A percentile compares a stretch with the other conserved stretches of the same genome.
These are phyloP conservation scores for Crotalus helleri DNA, from an alignment of 2,113 vertebrate genomes.

Conservation along the genomic window DNA sequence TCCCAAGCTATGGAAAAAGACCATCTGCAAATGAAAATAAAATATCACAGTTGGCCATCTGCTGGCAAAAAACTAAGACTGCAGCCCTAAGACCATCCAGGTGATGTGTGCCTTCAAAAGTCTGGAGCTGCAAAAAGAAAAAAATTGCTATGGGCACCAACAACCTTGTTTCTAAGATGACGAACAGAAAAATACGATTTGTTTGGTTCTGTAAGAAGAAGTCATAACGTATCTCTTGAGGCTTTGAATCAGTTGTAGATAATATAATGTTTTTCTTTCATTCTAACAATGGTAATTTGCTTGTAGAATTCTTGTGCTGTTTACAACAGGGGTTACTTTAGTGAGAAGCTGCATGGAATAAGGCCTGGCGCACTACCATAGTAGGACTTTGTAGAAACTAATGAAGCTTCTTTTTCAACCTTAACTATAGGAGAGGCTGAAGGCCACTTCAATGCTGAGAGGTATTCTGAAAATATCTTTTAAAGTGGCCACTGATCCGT, in stretches of 20 bases:
- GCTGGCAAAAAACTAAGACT: slow-evolving; percentile 46
- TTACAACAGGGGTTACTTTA: background rate
- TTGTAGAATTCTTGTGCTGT: background rate
- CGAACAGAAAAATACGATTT: background rate
- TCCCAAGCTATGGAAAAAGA: slow-evolving; percentile 50
- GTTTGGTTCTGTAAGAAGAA: background rate
- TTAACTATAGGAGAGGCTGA: background rate
- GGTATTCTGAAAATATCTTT: background rate
- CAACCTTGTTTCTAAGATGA: background rate
- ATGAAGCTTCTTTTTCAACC: background rate
- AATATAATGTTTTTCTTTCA: background rate
- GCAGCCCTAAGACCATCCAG: background rate
- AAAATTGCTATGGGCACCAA: background rate
- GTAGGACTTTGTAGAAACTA: background rate
- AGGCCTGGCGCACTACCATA: background rate
- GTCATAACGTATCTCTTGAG: background rate
- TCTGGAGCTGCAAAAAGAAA: background rate
- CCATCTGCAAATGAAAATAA: slow-evolving; percentile 26
- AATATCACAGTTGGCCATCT: slow-evolving; percentile 71
- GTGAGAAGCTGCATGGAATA: background rate
- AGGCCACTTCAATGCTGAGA: background rate
- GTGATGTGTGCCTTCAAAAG: background rate
- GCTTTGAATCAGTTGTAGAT: background rate
- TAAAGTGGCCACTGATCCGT: background rate
- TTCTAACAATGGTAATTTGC: background rate